Evolutionary conservation across 2,797 vertebrate genomes (phyloP).

Genomic region (Brachymystax lenok): DNA sequence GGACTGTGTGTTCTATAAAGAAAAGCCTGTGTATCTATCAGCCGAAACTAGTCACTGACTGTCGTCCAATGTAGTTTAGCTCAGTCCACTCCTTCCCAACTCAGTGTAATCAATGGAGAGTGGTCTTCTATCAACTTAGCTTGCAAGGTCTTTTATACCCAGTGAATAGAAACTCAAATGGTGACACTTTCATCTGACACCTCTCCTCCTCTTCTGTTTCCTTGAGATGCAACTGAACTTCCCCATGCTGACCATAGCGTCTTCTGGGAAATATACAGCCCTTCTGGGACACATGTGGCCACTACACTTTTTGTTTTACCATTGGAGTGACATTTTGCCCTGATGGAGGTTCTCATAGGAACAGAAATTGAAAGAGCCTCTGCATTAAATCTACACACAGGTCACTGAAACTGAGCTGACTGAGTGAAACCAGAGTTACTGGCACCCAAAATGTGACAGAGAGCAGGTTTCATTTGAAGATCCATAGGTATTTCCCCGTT

Average conservation of each 20-base stretch:
- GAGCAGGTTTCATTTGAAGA: not conserved
- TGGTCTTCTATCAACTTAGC: not conserved
- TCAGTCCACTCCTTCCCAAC: not conserved
- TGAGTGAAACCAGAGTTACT: slow-evolving; percentile 14
- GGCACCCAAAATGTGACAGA: slow-evolving; percentile 13
- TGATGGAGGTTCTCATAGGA: not conserved
- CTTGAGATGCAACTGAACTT: slow-evolving; percentile 23
- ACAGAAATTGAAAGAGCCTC: not conserved
- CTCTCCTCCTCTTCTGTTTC: not conserved
- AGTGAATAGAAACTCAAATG: slow-evolving; percentile 1
- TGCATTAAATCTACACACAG: not conserved
- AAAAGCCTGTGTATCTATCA: not conserved
- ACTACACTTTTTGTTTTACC: too few species aligned
- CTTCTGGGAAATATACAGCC: slow-evolving; percentile 31
- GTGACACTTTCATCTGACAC: slow-evolving; percentile 11
- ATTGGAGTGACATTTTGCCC: too few species aligned
- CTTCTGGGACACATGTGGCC: not conserved
- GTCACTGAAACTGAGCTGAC: slow-evolving; percentile 16
- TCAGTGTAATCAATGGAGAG: not conserved
- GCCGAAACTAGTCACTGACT: too few species aligned
- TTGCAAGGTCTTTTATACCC: slow-evolving; percentile 33
- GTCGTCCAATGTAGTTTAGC: not conserved
- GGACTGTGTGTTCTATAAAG: not conserved
- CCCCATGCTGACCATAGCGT: not conserved
- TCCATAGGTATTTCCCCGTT: not conserved